Conservation (phyloP, 2,113 vertebrate genomes). For the Mesocricetus auratus region DNA sequence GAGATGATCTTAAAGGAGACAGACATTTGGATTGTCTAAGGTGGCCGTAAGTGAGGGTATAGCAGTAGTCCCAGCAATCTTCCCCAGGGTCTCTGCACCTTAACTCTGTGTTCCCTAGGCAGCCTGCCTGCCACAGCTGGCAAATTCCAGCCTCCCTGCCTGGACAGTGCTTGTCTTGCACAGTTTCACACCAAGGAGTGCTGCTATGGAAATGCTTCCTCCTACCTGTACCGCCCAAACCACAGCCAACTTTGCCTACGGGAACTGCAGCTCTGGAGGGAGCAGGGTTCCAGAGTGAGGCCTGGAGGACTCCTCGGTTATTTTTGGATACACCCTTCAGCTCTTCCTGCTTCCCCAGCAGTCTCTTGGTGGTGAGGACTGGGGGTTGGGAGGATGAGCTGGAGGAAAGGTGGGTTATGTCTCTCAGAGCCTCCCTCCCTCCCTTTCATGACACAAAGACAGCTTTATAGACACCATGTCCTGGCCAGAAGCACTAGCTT, state of each 20-base stretch:
- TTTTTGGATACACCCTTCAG: slow-evolving; percentile 57
- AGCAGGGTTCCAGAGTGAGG: neutral
- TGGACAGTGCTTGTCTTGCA: neutral
- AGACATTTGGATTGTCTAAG: neutral
- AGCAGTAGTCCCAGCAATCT: neutral
- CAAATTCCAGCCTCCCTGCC: neutral
- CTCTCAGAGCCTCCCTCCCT: neutral
- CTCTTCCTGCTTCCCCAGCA: neutral
- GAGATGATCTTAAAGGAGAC: neutral
- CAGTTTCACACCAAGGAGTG: neutral
- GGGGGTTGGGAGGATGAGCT: neutral
- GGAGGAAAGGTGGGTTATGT: neutral
- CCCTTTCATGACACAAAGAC: neutral
- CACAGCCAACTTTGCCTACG: neutral
- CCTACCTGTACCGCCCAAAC: neutral
- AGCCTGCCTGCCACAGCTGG: neutral
- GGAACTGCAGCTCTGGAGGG: neutral
- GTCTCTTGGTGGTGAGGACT: neutral
- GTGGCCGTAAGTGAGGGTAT: neutral
- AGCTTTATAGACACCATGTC: neutral
- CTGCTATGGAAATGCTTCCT: neutral
- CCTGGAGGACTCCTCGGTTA: slow-evolving; percentile 29
- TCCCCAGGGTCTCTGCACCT: neutral
- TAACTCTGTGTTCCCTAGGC: accelerated
- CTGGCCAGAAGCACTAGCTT: neutral